Evolutionary conservation across 2,888 invertebrate genomes (phyloP), one percentile per base, ranked within the genome.

Genomic region (Aphelenchoides bicaudatus): DNA sequence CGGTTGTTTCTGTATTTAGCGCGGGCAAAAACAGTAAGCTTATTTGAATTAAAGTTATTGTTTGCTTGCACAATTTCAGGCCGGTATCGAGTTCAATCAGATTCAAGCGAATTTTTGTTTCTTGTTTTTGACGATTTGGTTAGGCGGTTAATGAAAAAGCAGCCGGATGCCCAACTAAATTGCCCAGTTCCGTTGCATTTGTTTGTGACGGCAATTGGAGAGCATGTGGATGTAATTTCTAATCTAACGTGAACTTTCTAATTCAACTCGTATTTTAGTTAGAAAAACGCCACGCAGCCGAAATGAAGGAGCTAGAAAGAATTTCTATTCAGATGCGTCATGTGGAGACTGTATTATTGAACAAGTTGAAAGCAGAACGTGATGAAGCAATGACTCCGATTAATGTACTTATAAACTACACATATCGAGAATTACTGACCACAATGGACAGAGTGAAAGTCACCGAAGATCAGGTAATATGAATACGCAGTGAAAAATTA

Each of bases 241-340:
- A 34, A 10, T 10, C 10, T 10, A 34, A n/a, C n/a, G 37, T 34
- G 8, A 10, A 5, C 43, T n/a, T 16, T 43, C 43, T n/a, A 6
- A n/a, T 8, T 21, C 16, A 43, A 6, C 10, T 8, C 23, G 8
- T 43, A 16, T 21, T 68, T 49, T 21, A 67, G 64, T 39, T 62
- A 2, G 67, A 67, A 21, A 57, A 61, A 28, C 47, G 53, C 19
- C 31, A 50, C 27, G 23, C 27, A 8, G 39, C 28, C 5, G 47
- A 58, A 30, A 38, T 37, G 28, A 39, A 50, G 30, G 37, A 67
- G 13, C 61, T 59, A 16, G 37, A 52, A 16, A 51, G 58, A 19
- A 37, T 71, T 19, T 54, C 66, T 3, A 47, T 67, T 1, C 69
- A 70, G 50, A 70, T 67, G 66, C 62, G 67, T 3, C 67, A 67